phyloP scores from a whole-genome alignment of 2,888 invertebrate genomes.

The Tubulanus polymorphus region DNA sequence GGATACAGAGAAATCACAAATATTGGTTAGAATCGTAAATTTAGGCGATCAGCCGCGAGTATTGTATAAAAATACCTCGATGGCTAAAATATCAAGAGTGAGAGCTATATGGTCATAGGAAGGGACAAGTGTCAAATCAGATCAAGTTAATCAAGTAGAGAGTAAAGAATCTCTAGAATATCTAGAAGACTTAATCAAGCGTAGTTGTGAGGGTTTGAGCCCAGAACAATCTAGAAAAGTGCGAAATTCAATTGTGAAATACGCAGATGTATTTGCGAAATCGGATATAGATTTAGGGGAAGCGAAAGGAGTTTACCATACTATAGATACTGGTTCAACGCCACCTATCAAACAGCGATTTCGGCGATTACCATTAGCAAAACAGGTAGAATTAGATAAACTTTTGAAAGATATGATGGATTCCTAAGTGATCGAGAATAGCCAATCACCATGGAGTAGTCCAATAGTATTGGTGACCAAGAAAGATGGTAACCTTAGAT shows the following conservation, averaged over 20 bases:
- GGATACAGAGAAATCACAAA: too few species aligned
- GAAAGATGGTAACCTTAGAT: slow-evolving; percentile 5
- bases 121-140: too few species aligned
- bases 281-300: neutral
- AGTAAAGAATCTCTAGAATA: too few species aligned
- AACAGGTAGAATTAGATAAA: slow-evolving; percentile 12
- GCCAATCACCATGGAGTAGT: neutral
- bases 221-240: neutral
- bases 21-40: too few species aligned
- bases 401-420: neutral
- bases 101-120: too few species aligned
- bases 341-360: neutral
- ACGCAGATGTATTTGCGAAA: neutral
- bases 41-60: too few species aligned
- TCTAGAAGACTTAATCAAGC: too few species aligned
- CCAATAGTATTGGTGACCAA: neutral
- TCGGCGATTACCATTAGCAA: slow-evolving; percentile 11
- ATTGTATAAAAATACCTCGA: too few species aligned
- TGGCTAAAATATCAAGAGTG: too few species aligned
- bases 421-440: neutral
- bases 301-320: neutral
- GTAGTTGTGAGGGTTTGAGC: too few species aligned
- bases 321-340: neutral
- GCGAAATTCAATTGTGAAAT: neutral
- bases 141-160: too few species aligned